Evolutionary conservation across 2,113 vertebrate species (phyloP).

Genomic region (Pseudorasbora parva): DNA sequence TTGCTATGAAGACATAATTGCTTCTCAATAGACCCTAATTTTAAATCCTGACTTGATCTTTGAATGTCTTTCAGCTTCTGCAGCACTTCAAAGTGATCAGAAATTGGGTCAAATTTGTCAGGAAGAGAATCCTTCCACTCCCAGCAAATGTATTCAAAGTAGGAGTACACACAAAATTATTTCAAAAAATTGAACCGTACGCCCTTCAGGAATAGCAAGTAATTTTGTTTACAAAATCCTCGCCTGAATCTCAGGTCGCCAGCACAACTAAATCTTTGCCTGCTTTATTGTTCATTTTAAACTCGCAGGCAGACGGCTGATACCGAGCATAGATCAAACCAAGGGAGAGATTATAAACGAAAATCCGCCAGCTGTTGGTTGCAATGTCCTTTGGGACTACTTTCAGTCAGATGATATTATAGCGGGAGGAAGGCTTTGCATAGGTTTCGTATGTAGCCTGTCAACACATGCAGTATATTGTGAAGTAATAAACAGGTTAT

Average conservation of each 20-base stretch:
- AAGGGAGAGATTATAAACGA: constrained; percentile 12
- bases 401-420: constrained; percentile 20
- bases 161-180: constrained; percentile 50
- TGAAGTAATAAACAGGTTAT: neutral
- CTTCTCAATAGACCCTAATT: constrained; percentile 40
- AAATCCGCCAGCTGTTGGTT: neutral
- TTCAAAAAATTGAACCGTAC: constrained; percentile 22
- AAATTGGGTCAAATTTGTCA: constrained; percentile 58
- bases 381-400: neutral
- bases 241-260: neutral
- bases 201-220: constrained; percentile 33
- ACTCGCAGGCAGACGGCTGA: constrained; percentile 15
- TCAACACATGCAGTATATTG: neutral
- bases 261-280: constrained; percentile 3
- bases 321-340: constrained; percentile 31
- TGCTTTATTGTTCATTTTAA: constrained; percentile 24
- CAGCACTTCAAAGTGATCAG: constrained; percentile 47
- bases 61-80: neutral
- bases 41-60: constrained; percentile 42
- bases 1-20: constrained; percentile 32
- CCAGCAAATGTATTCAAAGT: constrained; percentile 54
- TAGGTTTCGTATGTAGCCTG: neutral
- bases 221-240: constrained; percentile 39
- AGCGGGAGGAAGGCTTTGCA: neutral
- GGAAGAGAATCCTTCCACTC: constrained; percentile 35